These are phyloP conservation scores for Fukomys damarensis DNA, from an alignment of 2,113 vertebrate genomes.

Conservation along the genomic window DNA sequence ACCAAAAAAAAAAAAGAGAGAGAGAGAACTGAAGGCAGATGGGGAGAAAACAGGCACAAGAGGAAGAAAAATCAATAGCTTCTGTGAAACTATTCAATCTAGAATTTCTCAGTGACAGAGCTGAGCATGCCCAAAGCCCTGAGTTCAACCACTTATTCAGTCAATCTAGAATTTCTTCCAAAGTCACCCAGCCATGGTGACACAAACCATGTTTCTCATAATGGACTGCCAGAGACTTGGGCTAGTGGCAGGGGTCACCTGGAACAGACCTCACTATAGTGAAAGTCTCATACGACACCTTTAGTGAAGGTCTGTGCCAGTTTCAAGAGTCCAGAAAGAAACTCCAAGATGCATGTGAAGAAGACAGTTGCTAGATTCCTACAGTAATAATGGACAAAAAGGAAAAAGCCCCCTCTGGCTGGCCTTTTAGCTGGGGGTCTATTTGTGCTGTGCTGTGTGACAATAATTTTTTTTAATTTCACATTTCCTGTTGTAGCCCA, in stretches of 20 bases:
- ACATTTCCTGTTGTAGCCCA: slow-evolving; percentile 6
- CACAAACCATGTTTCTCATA: background rate
- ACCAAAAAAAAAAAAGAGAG: no score
- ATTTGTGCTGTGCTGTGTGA: background rate
- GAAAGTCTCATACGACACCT: background rate
- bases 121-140: background rate
- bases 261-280: background rate
- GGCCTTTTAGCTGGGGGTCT: background rate
- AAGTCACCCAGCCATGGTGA: background rate
- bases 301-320: background rate
- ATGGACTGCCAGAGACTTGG: background rate
- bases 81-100: background rate
- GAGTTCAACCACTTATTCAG: background rate
- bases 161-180: background rate
- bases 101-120: background rate
- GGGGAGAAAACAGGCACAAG: background rate
- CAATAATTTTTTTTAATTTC: background rate
- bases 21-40: background rate
- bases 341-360: rapidly evolving
- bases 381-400: background rate
- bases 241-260: no score
- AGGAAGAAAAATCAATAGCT: background rate
- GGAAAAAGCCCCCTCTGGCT: background rate
- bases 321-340: background rate
- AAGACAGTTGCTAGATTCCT: rapidly evolving